These are phyloP conservation scores for Phalacrocorax brasilianus DNA, from an alignment of 2,113 vertebrate genomes.

Conservation along the genomic window DNA sequence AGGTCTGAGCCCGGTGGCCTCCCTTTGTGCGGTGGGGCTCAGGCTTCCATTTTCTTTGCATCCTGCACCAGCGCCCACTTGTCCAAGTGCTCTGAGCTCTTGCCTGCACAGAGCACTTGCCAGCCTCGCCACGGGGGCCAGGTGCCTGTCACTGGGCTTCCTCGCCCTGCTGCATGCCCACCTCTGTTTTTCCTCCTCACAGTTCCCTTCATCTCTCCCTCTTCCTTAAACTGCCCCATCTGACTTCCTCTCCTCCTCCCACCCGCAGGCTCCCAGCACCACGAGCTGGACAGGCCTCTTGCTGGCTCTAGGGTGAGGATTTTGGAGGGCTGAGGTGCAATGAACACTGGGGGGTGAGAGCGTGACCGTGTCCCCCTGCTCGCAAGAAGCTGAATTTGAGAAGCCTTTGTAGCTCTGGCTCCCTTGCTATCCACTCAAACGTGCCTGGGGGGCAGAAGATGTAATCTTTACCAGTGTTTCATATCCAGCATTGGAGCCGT, in stretches of 20 bases:
- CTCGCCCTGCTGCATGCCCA: background rate
- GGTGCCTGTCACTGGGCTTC: background rate
- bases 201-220: background rate
- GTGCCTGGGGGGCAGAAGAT: background rate
- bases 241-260: background rate
- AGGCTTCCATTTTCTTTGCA: background rate
- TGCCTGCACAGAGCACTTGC: fast-evolving
- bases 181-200: background rate
- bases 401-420: background rate
- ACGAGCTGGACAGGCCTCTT: background rate
- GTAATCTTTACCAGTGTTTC: background rate
- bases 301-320: background rate
- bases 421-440: background rate
- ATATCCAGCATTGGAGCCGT: background rate
- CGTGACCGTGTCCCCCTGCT: background rate
- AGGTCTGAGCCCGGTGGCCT: background rate
- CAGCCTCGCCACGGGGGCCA: fast-evolving
- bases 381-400: background rate
- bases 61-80: fast-evolving
- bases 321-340: background rate
- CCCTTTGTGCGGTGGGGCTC: fast-evolving
- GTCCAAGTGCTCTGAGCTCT: background rate
- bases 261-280: background rate
- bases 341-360: background rate
- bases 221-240: background rate